A percentile compares a stretch with the other conserved stretches of the same genome.
phyloP scores from a whole-genome alignment of 1,140 invertebrate species.

The Apocrypta bakeri region DNA sequence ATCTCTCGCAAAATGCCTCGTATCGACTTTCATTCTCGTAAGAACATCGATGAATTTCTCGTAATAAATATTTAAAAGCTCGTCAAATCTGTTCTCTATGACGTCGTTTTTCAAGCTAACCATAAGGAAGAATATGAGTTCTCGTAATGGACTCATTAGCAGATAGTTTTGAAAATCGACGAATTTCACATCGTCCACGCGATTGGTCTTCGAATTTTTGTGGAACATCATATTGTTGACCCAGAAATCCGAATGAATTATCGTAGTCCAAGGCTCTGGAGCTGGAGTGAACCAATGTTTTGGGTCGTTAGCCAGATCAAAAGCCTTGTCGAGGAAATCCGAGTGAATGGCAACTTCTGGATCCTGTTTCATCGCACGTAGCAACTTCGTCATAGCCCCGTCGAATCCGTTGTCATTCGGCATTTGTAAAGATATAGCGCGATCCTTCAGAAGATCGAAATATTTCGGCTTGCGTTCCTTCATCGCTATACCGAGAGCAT shows the following conservation, averaged over 20 bases:
- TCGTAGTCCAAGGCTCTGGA: slow-evolving; percentile 72
- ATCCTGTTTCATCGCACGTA: slow-evolving; percentile 60
- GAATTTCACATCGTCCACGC: slow-evolving; percentile 75
- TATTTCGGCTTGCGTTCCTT: slow-evolving; percentile 73
- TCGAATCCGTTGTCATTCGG: slow-evolving; percentile 27
- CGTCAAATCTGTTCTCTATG: slow-evolving; percentile 69
- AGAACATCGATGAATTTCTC: slow-evolving; percentile 69
- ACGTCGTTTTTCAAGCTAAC: slow-evolving; percentile 73
- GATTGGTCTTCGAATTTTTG: slow-evolving; percentile 56
- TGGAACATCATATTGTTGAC: slow-evolving; percentile 78
- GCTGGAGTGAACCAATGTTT: slow-evolving; percentile 56
- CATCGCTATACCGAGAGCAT: slow-evolving; percentile 76
- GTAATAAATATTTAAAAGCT: slow-evolving; percentile 75
- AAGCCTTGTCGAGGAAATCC: slow-evolving; percentile 56
- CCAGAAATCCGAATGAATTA: slow-evolving; percentile 79
- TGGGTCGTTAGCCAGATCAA: slow-evolving; percentile 46
- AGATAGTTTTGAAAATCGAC: slow-evolving; percentile 79
- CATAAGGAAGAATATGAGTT: slow-evolving; percentile 77
- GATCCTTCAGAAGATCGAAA: slow-evolving; percentile 69
- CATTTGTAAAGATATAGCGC: slow-evolving; percentile 54
- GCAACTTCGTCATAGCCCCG: slow-evolving; percentile 37
- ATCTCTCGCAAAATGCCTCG: slow-evolving; percentile 53
- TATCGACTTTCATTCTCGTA: slow-evolving; percentile 60
- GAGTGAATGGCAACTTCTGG: slow-evolving; percentile 58
- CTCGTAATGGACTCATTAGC: slow-evolving; percentile 74